Evolutionary conservation across 2,113 vertebrate species (phyloP).

Genomic region (Brienomyrus longianalis): DNA sequence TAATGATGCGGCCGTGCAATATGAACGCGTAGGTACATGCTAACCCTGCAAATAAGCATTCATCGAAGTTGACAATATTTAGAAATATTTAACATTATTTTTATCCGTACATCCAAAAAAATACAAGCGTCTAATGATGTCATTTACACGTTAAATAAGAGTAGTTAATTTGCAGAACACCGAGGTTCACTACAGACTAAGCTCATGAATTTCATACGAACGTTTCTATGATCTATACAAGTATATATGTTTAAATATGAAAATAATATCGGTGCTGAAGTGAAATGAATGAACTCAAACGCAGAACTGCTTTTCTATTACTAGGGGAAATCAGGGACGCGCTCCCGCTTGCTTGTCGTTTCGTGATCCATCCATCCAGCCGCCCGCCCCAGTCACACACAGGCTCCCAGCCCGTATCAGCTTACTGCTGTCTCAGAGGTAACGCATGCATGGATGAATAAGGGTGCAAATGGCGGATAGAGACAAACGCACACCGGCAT

Average conservation of each 20-base stretch:
- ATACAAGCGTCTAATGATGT: not conserved
- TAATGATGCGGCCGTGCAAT: not conserved
- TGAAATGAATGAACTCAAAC: not conserved
- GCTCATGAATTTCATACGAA: not conserved
- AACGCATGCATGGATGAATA: slow-evolving; percentile 34
- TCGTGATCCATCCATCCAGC: not conserved
- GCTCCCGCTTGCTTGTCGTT: not conserved
- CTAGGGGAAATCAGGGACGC: not conserved
- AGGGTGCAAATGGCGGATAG: slow-evolving; percentile 71
- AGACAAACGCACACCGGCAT: slow-evolving; percentile 66
- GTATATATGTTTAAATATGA: not conserved
- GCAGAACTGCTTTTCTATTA: not conserved
- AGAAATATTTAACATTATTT: not conserved
- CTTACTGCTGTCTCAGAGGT: slow-evolving; percentile 1
- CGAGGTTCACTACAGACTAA: not conserved
- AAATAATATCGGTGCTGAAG: not conserved
- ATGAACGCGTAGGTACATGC: not conserved
- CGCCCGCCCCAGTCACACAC: not conserved
- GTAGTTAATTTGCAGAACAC: not conserved
- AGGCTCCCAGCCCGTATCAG: not conserved
- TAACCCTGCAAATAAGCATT: not conserved
- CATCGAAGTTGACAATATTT: not conserved
- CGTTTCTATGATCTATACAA: not conserved
- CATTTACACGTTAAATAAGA: not conserved
- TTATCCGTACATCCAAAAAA: not conserved